These are phyloP conservation scores for Bufo bufo DNA, from an alignment of 2,113 vertebrate genomes.

Conservation along the genomic window DNA sequence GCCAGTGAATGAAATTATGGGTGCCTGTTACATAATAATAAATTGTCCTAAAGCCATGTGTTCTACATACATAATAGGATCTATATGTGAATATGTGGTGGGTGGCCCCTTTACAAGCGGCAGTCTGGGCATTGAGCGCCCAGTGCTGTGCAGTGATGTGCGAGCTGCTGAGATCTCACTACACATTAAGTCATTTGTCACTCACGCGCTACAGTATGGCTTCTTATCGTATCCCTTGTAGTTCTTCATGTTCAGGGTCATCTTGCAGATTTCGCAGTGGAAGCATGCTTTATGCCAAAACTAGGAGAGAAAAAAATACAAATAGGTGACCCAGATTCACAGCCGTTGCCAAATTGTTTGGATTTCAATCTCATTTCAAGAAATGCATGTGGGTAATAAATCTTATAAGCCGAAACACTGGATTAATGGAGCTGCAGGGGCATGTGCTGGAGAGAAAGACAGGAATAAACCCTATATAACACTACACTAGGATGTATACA, in stretches of 20 bases:
- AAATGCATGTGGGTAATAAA: conserved; percentile 13
- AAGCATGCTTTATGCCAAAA: conserved; percentile 84
- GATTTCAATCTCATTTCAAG: conserved; percentile 24
- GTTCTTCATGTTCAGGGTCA: conserved; percentile 86
- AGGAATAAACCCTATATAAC: background rate
- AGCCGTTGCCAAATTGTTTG: background rate
- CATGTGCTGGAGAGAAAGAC: background rate
- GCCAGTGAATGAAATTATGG: background rate
- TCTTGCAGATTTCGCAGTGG: conserved; percentile 83
- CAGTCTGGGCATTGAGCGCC: background rate
- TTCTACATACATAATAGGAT: background rate
- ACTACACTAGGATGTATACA: background rate
- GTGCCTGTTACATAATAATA: background rate
- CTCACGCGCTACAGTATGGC: conserved; percentile 83
- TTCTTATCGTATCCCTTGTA: conserved; percentile 87
- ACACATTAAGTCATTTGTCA: conserved; percentile 52
- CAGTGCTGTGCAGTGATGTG: conserved; percentile 11
- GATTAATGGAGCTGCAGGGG: background rate
- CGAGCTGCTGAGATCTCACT: conserved; percentile 3
- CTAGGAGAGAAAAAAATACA: conserved; percentile 61
- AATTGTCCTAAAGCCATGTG: background rate
- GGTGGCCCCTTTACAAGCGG: background rate
- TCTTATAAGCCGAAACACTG: conserved; percentile 25
- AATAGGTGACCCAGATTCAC: conserved; percentile 25
- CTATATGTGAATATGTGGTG: background rate